Percentiles rank a stretch among this genome's conserved stretches.
These are phyloP conservation scores for Numida meleagris DNA, from an alignment of 2,113 vertebrate species.

Conservation along the genomic window DNA sequence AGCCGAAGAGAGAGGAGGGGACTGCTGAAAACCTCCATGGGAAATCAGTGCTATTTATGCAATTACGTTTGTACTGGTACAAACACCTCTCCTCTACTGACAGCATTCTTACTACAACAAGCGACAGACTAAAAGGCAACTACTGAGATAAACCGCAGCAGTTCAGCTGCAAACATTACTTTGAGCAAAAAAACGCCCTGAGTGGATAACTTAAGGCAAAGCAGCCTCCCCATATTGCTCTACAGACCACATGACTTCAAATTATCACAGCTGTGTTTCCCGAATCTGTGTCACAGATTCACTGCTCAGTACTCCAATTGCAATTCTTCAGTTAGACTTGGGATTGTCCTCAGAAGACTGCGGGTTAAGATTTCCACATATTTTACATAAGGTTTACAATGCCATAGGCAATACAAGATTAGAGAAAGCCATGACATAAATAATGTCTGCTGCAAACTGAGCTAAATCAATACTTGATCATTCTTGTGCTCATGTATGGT, in stretches of 20 bases:
- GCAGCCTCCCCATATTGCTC: rapidly evolving
- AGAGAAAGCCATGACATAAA: rapidly evolving
- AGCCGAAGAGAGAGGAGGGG: background rate
- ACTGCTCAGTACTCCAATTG: background rate
- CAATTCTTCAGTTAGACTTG: background rate
- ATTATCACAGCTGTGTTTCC: background rate
- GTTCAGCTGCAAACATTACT: background rate
- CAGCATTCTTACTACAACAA: background rate
- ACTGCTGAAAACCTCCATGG: background rate
- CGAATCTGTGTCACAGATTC: background rate
- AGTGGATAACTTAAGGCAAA: background rate
- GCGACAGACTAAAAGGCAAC: background rate
- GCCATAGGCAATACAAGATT: background rate
- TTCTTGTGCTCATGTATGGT: background rate
- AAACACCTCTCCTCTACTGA: background rate
- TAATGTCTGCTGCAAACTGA: background rate
- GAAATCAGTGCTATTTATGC: background rate
- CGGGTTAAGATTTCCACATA: background rate
- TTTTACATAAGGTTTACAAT: background rate
- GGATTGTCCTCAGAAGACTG: background rate
- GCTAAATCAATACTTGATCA: background rate
- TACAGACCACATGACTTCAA: background rate
- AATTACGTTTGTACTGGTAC: background rate
- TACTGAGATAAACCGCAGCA: background rate
- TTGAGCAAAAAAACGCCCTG: background rate